Percentiles rank a stretch among this genome's conserved stretches.
Evolutionary conservation across 2,113 vertebrate species (phyloP).

Genomic region (Tympanuchus pallidicinctus): DNA sequence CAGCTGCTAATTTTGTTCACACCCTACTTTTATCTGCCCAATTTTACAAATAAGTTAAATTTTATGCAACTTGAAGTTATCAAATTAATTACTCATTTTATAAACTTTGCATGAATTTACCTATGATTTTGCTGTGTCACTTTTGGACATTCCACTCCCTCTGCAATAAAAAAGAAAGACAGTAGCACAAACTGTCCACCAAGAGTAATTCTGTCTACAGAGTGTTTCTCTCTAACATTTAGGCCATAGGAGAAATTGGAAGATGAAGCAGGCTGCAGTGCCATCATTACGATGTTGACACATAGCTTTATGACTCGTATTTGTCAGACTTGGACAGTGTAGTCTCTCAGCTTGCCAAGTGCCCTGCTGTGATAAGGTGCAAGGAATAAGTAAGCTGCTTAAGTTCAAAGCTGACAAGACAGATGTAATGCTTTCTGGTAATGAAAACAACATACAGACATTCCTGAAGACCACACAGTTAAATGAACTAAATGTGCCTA

Average conservation of each 20-base stretch:
- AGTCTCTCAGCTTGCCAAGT: constrained; percentile 55
- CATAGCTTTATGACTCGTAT: not conserved
- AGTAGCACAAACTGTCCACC: not conserved
- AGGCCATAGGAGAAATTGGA: not conserved
- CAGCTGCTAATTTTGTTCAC: not conserved
- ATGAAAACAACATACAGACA: constrained; percentile 22
- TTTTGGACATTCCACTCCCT: not conserved
- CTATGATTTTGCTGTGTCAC: not conserved
- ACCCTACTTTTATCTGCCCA: not conserved
- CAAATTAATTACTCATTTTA: not conserved
- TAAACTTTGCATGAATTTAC: not conserved
- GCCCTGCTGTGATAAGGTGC: constrained; percentile 60
- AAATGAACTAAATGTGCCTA: not conserved
- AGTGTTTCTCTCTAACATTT: not conserved
- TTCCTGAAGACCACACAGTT: constrained; percentile 34
- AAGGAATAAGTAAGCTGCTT: constrained; percentile 62
- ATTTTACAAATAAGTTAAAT: not conserved
- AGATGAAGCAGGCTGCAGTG: constrained; percentile 3
- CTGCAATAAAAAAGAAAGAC: not conserved
- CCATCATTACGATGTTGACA: constrained; percentile 4
- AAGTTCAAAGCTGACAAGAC: constrained; percentile 59
- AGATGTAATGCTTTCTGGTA: constrained; percentile 25
- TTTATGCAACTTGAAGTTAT: not conserved
- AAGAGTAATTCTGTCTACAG: not conserved
- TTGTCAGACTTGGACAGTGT: constrained; percentile 48